Percentiles rank a stretch among this genome's conserved stretches.
phyloP scores from a whole-genome alignment of 2,888 invertebrate genomes.

The Epicampocera succincta region DNA sequence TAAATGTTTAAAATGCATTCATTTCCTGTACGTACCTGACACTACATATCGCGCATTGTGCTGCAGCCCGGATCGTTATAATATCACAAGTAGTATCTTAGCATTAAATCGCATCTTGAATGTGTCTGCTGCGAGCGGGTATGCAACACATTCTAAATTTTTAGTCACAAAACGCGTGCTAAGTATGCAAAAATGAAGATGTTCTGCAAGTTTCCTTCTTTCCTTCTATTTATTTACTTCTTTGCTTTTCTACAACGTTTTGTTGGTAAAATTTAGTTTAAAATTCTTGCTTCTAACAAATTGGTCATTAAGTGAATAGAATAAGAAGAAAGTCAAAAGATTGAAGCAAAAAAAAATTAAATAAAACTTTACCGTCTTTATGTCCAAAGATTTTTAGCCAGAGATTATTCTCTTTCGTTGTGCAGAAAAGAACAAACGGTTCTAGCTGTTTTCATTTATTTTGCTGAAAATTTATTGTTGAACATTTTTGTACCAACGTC shows the following conservation, averaged over 20 bases:
- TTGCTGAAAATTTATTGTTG: constrained; percentile 47
- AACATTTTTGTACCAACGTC: constrained; percentile 44
- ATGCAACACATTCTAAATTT: constrained; percentile 31
- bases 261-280: constrained; percentile 53
- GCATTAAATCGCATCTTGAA: constrained; percentile 36
- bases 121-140: constrained; percentile 32
- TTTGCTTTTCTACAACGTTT: constrained; percentile 10
- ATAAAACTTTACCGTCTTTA: constrained; percentile 40
- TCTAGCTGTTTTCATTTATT: constrained; percentile 18
- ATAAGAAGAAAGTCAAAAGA: constrained; percentile 27
- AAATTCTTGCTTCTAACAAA: constrained; percentile 63
- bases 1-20: constrained; percentile 63
- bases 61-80: constrained; percentile 41
- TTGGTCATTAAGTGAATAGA: constrained; percentile 56
- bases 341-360: constrained; percentile 2
- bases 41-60: constrained; percentile 28
- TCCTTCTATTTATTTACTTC: neutral
- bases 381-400: constrained; percentile 48
- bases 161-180: constrained; percentile 52
- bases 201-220: constrained; percentile 56
- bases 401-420: constrained; percentile 48
- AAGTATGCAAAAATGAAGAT: constrained; percentile 64
- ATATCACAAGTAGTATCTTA: constrained; percentile 31
- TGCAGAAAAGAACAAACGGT: constrained; percentile 38
- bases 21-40: constrained; percentile 60